These are phyloP conservation scores for Drosophila ogumai DNA, from an alignment of 1,140 invertebrate genomes.

Conservation along the genomic window DNA sequence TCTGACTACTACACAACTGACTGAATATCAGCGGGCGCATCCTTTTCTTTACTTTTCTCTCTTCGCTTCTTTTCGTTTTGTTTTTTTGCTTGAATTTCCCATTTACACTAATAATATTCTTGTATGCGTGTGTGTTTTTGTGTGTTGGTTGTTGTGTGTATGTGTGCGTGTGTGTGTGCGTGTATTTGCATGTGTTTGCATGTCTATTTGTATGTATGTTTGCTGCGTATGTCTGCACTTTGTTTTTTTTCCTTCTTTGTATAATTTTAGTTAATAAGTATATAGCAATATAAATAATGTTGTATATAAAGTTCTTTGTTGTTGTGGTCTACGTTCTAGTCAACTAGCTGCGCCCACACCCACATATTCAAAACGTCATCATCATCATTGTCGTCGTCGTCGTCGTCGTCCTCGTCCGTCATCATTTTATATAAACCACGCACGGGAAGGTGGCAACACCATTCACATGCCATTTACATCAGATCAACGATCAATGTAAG, in stretches of 20 bases:
- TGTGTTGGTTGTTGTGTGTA: conserved; percentile 48
- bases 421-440: conserved; percentile 38
- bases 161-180: conserved; percentile 38
- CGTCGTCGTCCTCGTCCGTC: conserved; percentile 7
- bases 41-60: conserved; percentile 38
- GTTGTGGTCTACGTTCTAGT: conserved; percentile 79
- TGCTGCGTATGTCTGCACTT: conserved; percentile 44
- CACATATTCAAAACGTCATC: conserved; percentile 27
- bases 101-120: conserved; percentile 81
- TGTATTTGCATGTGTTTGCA: conserved; percentile 3
- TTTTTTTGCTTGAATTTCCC: conserved; percentile 60
- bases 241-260: conserved; percentile 68
- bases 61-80: conserved; percentile 35
- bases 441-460: conserved; percentile 47
- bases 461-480: conserved; percentile 58
- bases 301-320: conserved; percentile 82
- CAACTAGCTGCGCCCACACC: conserved; percentile 56
- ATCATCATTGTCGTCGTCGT: conserved; percentile 1
- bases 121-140: conserved; percentile 55
- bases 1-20: conserved; percentile 69
- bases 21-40: conserved; percentile 61
- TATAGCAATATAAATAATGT: conserved; percentile 83
- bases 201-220: conserved; percentile 43
- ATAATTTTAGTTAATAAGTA: conserved; percentile 82
- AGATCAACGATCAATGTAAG: conserved; percentile 61